Evolutionary conservation across 1,140 invertebrate genomes (phyloP).

Genomic region (Chrysomallon squamiferum): DNA sequence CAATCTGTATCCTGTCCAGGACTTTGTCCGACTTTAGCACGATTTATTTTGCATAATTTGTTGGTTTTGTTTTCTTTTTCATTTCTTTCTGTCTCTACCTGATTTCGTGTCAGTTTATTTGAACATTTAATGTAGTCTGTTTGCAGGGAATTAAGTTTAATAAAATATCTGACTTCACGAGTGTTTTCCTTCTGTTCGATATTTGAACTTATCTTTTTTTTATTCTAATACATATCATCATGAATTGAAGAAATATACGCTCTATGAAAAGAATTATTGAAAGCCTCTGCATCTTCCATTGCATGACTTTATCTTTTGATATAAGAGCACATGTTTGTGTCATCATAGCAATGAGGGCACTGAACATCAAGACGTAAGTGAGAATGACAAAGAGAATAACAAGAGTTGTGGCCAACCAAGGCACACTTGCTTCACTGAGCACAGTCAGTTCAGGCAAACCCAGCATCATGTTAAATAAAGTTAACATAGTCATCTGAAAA

Average conservation of each 20-base stretch:
- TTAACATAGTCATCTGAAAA: conserved; percentile 27
- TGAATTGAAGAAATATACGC: conserved; percentile 24
- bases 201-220: conserved; percentile 11
- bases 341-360: conserved; percentile 51
- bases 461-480: conserved; percentile 45
- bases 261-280: conserved; percentile 43
- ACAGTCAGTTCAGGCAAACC: conserved; percentile 35
- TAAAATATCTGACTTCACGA: conserved; percentile 16
- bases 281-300: conserved; percentile 38
- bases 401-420: conserved; percentile 28
- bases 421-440: conserved; percentile 25
- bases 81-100: no score
- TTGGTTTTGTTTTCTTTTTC: no score
- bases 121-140: no score
- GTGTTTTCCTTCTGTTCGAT: conserved; percentile 5
- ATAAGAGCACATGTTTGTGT: conserved; percentile 43
- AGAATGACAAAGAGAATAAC: conserved; percentile 36
- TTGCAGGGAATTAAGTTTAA: conserved; percentile 18
- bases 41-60: no score
- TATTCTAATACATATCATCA: conserved; percentile 4
- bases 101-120: no score
- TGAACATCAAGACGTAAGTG: conserved; percentile 45
- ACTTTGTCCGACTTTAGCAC: no score
- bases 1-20: no score
- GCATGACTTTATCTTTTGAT: conserved; percentile 22